Base-by-base conservation (phyloP, 1,140 invertebrate genomes). In the Pemphigus obesinymphae region DNA sequence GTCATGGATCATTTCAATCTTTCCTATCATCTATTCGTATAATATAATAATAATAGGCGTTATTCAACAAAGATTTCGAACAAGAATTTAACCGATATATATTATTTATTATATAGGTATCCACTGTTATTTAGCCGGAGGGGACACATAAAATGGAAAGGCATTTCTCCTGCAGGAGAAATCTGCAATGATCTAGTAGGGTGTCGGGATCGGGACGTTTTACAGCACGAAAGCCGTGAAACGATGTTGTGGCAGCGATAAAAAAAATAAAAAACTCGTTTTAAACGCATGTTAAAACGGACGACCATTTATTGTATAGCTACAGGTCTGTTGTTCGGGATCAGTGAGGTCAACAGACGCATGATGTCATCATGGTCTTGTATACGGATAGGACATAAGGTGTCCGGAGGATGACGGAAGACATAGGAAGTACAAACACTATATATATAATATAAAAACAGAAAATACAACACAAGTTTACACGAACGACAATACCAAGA, bases 301-400 rank as follows among this genome's bases (percentile, higher is more conserved):
- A 73, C n/a, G 26, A 34, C 29, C 45, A 73, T 31, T 73, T 48
- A 4, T n/a, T 50, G 45, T 48, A 4, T n/a, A 73, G 45, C 70
- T 31, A 29, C 43, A 20, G 17, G 43, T 31, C 70, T 50, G 37
- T 45, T 72, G 43, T 48, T 34, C 17, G 29, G 26, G 70, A 73
- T 48, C 70, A 50, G 29, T 10, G 70, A 73, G 43, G 70, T 48
- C 45, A 50, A 73, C 43, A 13, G 43, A 73, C 11, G 40, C 40
- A 17, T 72, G 70, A 72, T 73, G 70, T 73, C 70, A 73, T 73
- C 70, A 73, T 73, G 29, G 8, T 72, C 26, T 29, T 73, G 26
- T 73, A n/a, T n/a, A 70, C 43, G 15, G 26, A 26, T n/a, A n/a
- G 66, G 13, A 10, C 4, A 13, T 43, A 45, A 43, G 26, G 7